Evolutionary conservation across 1,140 invertebrate genomes (phyloP).

Genomic region (Lepidurus packardi): DNA sequence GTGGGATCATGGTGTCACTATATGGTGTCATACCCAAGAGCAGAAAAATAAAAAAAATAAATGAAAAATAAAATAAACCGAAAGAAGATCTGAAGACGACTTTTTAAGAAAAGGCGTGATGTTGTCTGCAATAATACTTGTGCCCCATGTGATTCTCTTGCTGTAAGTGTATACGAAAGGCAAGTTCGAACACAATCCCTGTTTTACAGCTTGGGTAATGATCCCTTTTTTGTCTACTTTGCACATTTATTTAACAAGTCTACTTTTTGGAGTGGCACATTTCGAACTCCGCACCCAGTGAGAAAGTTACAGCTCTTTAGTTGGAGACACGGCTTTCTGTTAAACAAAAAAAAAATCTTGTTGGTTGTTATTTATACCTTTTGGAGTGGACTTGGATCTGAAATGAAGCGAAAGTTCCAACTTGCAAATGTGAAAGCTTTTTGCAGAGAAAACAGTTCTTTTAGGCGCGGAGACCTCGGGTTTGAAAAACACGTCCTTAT

Average conservation of each 20-base stretch:
- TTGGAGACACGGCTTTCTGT: background rate
- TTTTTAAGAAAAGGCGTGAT: too few relatives aligned
- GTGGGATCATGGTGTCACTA: background rate
- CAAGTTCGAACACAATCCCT: background rate
- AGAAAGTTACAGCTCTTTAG: background rate
- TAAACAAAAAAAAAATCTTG: background rate
- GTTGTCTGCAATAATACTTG: background rate
- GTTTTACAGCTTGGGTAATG: background rate
- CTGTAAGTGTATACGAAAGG: too few relatives aligned
- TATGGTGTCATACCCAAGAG: background rate
- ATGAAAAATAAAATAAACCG: background rate
- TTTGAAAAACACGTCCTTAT: slow-evolving; percentile 1
- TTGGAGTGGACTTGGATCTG: background rate
- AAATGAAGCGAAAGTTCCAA: background rate
- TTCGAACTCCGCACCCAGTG: background rate
- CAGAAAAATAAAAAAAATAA: background rate
- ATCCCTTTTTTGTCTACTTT: background rate
- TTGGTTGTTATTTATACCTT: background rate
- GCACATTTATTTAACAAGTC: background rate
- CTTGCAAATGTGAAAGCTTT: too few relatives aligned
- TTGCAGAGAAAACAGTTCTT: background rate
- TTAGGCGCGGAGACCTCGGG: too few relatives aligned
- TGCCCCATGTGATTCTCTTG: too few relatives aligned
- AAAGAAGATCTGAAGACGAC: too few relatives aligned
- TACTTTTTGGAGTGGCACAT: too few relatives aligned